phyloP scores from a whole-genome alignment of 2,888 invertebrate species.

The Mycalesis mineus region DNA sequence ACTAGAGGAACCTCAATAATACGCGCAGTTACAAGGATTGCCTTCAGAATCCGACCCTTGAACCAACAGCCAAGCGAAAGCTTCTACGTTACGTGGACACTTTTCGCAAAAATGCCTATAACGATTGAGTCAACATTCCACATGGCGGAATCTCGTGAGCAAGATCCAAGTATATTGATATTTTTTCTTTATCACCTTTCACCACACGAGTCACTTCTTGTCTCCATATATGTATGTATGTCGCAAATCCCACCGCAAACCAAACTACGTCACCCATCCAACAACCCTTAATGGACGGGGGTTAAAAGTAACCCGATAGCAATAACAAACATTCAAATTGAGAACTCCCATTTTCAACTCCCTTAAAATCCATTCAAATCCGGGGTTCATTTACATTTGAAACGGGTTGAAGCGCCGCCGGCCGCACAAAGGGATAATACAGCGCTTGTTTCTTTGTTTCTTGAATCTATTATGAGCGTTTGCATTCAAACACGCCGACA shows the following conservation, averaged over 20 bases:
- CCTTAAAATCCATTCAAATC: constrained; percentile 8
- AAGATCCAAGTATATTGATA: too few relatives aligned
- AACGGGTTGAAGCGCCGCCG: neutral
- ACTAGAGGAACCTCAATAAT: too few relatives aligned
- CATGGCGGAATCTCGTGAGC: too few relatives aligned
- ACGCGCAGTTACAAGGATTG: too few relatives aligned
- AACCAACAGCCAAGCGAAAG: too few relatives aligned
- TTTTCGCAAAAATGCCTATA: too few relatives aligned
- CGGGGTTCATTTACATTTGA: constrained; percentile 8
- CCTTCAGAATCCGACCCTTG: too few relatives aligned
- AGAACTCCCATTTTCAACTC: neutral
- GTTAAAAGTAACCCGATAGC: constrained; percentile 1
- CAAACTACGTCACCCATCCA: neutral
- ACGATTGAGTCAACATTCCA: too few relatives aligned
- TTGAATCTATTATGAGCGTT: neutral
- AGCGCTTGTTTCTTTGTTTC: constrained; percentile 3
- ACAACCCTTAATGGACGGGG: neutral
- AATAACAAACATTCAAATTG: constrained; percentile 8
- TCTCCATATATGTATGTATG: too few relatives aligned
- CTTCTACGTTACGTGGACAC: too few relatives aligned
- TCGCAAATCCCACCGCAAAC: neutral
- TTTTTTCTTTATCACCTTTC: too few relatives aligned
- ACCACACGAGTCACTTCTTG: too few relatives aligned
- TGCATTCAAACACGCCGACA: neutral
- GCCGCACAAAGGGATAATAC: neutral